phyloP scores from a whole-genome alignment of 2,113 vertebrate genomes.

The Colinus virginianus region DNA sequence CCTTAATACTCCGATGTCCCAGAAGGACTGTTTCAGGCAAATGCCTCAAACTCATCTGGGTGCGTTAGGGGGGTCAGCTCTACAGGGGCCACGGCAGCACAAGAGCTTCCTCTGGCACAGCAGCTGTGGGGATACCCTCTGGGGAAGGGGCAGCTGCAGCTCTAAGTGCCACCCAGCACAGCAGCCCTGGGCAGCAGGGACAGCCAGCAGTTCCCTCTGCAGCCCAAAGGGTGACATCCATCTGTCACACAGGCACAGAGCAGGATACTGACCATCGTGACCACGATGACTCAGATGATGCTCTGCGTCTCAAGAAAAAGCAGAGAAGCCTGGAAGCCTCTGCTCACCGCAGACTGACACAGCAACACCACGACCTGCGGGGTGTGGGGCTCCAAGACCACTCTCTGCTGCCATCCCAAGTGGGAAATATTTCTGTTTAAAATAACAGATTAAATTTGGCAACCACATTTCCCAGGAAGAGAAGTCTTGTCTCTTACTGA shows the following conservation, averaged over 20 bases:
- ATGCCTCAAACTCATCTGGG: rapidly evolving
- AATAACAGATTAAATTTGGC: background rate
- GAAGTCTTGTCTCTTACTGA: background rate
- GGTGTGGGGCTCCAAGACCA: background rate
- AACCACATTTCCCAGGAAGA: background rate
- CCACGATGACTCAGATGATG: background rate
- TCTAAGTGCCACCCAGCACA: background rate
- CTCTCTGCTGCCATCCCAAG: background rate
- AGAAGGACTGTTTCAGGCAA: slow-evolving; percentile 3
- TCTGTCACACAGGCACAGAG: background rate
- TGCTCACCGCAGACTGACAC: background rate
- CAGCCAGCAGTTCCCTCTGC: background rate
- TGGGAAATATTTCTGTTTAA: background rate
- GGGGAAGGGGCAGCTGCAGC: background rate
- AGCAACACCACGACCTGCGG: background rate
- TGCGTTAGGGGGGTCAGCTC: rapidly evolving
- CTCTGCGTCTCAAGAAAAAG: background rate
- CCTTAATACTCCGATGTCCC: slow-evolving; percentile 53
- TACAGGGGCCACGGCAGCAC: background rate
- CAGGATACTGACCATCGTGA: background rate
- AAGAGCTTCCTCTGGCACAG: rapidly evolving
- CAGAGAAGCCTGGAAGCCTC: background rate
- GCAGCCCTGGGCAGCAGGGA: background rate
- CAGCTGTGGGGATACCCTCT: background rate
- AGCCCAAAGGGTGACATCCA: no score